Percentiles rank a stretch among this genome's conserved stretches.
Conservation (phyloP, 2,113 vertebrate species). For the Pomatorhinus ruficollis region DNA sequence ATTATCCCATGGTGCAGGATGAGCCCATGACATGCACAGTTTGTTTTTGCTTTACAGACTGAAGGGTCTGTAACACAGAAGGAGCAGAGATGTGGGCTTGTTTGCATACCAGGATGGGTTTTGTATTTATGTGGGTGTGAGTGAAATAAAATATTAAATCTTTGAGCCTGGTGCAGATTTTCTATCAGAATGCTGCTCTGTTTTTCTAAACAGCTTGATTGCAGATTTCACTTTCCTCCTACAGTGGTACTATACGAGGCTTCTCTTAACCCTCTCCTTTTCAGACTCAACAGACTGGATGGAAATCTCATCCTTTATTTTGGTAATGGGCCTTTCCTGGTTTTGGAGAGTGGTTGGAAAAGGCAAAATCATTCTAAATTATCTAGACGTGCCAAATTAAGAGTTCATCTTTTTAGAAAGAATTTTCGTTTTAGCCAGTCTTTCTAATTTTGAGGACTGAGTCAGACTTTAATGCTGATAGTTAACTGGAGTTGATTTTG, state of each 20-base stretch:
- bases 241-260: background rate
- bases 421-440: background rate
- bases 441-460: background rate
- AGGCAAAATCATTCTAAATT: background rate
- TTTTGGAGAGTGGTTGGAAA: background rate
- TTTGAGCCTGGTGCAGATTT: background rate
- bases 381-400: background rate
- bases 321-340: background rate
- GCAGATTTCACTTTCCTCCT: background rate
- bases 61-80: background rate
- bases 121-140: background rate
- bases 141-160: background rate
- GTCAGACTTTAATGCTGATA: background rate
- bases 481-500: background rate
- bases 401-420: background rate
- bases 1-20: background rate
- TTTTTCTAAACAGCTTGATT: background rate
- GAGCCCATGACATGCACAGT: background rate
- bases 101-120: background rate
- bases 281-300: background rate
- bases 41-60: background rate
- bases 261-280: background rate
- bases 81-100: background rate
- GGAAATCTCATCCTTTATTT: background rate
- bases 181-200: background rate